Evolutionary conservation across 2,113 vertebrate species (phyloP).

Genomic region (Macroglossus sobrinus): DNA sequence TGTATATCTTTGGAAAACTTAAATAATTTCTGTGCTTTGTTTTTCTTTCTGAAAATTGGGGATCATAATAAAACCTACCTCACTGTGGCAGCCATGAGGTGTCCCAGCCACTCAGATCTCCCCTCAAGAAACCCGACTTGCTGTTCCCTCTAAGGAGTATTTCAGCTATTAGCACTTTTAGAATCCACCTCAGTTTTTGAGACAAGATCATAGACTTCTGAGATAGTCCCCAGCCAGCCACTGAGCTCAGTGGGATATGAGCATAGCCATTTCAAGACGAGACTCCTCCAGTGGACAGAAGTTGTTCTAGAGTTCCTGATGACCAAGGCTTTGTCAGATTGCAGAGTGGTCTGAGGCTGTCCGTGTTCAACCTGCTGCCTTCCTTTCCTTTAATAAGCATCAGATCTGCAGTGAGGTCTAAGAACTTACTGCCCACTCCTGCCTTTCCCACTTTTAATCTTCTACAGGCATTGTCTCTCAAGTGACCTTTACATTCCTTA

Average conservation of each 20-base stretch:
- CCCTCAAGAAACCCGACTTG: background rate
- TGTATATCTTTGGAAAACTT: background rate
- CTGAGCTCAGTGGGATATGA: background rate
- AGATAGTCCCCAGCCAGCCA: too few species aligned
- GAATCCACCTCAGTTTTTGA: background rate
- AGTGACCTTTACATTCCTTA: background rate
- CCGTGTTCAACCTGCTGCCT: background rate
- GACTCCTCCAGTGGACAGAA: background rate
- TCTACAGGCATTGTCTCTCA: background rate
- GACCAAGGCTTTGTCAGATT: background rate
- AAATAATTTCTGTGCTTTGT: background rate
- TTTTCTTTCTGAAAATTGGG: background rate
- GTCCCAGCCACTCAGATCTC: rapidly evolving
- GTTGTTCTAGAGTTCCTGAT: background rate
- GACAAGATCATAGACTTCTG: background rate
- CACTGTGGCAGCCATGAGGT: background rate
- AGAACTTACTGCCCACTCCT: background rate
- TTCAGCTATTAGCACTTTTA: background rate
- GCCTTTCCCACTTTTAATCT: background rate
- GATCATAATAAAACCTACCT: background rate
- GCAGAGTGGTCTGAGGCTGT: background rate
- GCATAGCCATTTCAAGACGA: background rate
- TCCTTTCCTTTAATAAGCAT: background rate
- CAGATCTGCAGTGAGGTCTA: background rate
- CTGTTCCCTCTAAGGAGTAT: background rate